These are phyloP conservation scores for Rattus rattus DNA, from an alignment of 2,113 vertebrate species.

Conservation along the genomic window DNA sequence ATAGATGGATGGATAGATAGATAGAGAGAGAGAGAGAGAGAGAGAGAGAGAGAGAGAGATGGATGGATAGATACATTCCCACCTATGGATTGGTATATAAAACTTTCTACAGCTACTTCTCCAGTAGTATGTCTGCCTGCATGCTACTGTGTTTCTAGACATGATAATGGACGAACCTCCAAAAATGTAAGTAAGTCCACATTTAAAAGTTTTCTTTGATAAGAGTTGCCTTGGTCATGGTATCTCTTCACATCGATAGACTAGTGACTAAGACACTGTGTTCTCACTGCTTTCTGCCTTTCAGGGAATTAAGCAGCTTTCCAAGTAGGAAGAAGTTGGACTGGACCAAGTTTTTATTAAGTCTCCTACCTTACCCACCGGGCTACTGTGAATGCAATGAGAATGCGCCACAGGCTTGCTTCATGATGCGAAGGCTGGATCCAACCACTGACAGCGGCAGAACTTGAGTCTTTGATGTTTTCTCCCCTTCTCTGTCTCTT, in stretches of 20 bases:
- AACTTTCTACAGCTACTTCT: background rate
- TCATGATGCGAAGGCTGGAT: background rate
- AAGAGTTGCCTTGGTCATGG: background rate
- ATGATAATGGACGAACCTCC: background rate
- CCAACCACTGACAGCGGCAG: background rate
- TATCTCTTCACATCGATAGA: background rate
- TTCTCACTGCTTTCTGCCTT: background rate
- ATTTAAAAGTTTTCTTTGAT: background rate
- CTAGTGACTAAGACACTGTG: background rate
- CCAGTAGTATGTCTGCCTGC: background rate
- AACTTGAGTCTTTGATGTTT: background rate
- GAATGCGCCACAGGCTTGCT: background rate
- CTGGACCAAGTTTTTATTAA: background rate
- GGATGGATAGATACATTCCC: no score
- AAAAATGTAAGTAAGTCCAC: background rate
- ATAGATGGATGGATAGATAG: no score
- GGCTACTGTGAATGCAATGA: background rate
- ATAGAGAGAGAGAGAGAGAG: no score
- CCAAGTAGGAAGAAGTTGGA: background rate
- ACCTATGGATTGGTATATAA: background rate
- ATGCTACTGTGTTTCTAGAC: no score
- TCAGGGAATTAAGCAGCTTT: background rate
- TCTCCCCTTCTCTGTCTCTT: background rate
- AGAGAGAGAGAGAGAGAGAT: no score
- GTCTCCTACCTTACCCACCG: background rate